phyloP scores from a whole-genome alignment of 1,140 invertebrate species.

The Drosophila ficusphila region DNA sequence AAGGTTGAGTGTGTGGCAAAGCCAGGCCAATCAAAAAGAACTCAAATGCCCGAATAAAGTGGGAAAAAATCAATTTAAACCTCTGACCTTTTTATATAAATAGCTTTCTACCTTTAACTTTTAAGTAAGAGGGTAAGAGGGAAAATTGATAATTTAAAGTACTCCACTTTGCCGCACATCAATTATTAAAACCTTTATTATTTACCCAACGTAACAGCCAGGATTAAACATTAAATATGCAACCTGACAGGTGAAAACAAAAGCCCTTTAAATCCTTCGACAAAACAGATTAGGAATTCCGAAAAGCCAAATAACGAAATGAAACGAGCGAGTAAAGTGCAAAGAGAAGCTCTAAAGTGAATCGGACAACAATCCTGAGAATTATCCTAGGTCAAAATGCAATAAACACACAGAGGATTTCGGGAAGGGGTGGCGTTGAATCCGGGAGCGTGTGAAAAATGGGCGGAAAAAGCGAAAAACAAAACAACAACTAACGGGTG shows the following conservation, averaged over 20 bases:
- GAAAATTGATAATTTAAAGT: neutral
- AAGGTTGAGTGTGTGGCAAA: neutral
- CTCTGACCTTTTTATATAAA: no score
- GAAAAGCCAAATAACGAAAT: neutral
- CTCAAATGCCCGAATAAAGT: neutral
- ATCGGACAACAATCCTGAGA: conserved; percentile 21
- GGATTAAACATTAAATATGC: neutral
- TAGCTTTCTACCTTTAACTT: no score
- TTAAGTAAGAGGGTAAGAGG: no score
- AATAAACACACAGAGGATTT: conserved; percentile 38
- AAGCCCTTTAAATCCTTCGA: conserved; percentile 7
- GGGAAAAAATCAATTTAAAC: neutral
- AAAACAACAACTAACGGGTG: conserved; percentile 64
- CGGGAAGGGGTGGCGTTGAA: neutral
- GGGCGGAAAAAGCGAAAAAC: conserved; percentile 17
- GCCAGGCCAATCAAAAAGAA: conserved; percentile 12
- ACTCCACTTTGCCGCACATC: neutral
- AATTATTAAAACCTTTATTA: conserved; percentile 3
- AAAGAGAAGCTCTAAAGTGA: conserved; percentile 20
- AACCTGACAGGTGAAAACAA: neutral
- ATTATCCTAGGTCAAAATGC: conserved; percentile 42
- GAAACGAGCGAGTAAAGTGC: conserved; percentile 3
- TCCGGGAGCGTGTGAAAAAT: conserved; percentile 15
- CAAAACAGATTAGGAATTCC: conserved; percentile 2
- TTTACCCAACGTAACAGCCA: neutral